These are phyloP conservation scores for Malurus elegans DNA, from an alignment of 2,113 vertebrate genomes.

Conservation along the genomic window DNA sequence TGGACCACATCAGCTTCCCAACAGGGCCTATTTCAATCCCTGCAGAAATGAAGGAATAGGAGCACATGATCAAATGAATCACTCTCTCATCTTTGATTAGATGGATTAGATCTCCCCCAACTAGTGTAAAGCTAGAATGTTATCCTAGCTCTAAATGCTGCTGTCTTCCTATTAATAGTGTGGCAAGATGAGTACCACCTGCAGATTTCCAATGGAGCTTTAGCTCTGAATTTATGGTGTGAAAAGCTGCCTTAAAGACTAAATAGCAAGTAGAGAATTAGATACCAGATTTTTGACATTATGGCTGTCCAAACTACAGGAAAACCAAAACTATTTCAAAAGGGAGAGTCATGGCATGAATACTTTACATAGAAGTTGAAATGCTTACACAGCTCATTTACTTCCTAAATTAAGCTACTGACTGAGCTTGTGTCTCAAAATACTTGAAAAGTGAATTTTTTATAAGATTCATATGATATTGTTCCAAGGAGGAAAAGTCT, in stretches of 20 bases:
- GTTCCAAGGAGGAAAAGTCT: not conserved
- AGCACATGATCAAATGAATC: not conserved
- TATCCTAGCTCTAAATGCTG: not conserved
- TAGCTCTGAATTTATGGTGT: not conserved
- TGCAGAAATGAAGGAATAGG: not conserved
- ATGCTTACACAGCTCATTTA: not conserved
- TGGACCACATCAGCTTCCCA: not conserved
- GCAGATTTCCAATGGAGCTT: not conserved
- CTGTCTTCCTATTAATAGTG: not conserved
- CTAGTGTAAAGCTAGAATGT: not conserved
- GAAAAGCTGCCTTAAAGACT: not conserved
- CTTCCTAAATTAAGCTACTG: not conserved
- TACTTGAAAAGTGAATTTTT: not conserved
- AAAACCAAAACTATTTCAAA: not conserved
- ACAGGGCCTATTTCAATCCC: too few species aligned
- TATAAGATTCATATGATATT: fast-evolving
- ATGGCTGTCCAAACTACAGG: not conserved
- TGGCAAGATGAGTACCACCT: not conserved
- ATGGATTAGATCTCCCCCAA: not conserved
- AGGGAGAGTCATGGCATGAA: not conserved
- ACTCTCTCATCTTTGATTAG: not conserved
- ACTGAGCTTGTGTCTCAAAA: not conserved
- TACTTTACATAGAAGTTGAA: not conserved
- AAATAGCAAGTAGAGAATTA: not conserved
- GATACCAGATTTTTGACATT: not conserved